These are phyloP conservation scores for Morelia viridis DNA, from an alignment of 2,797 vertebrate genomes.

Conservation along the genomic window DNA sequence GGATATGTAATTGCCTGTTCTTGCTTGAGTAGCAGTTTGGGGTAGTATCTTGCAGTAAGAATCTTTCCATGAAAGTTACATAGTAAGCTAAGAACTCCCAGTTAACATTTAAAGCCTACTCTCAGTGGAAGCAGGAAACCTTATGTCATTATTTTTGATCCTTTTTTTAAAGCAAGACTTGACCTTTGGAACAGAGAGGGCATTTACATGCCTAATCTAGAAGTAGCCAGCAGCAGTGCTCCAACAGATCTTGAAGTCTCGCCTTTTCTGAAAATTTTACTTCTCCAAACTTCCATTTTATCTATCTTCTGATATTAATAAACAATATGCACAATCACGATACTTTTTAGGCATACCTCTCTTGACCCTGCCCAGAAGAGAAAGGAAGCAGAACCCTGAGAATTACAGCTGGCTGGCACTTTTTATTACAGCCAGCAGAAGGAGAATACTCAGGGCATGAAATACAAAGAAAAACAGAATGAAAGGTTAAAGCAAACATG, in stretches of 20 bases:
- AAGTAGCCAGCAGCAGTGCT: slow-evolving; percentile 17
- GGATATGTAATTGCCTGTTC: not conserved
- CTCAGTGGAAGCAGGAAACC: slow-evolving; percentile 52
- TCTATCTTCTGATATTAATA: not conserved
- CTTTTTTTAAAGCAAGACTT: slow-evolving; percentile 8
- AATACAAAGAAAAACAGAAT: not conserved
- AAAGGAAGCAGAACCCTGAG: not conserved
- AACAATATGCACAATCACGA: not conserved
- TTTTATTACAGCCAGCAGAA: not conserved
- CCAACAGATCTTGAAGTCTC: not conserved
- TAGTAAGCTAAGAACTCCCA: slow-evolving; percentile 45
- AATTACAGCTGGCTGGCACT: not conserved
- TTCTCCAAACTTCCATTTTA: slow-evolving; percentile 20
- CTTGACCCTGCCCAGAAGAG: not conserved
- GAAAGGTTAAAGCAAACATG: not conserved
- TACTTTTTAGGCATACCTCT: not conserved
- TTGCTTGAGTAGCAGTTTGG: slow-evolving; percentile 48
- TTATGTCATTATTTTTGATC: slow-evolving; percentile 30
- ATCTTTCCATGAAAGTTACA: slow-evolving; percentile 58
- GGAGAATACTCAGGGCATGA: not conserved
- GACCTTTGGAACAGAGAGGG: slow-evolving; percentile 51
- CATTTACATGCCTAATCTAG: slow-evolving; percentile 34
- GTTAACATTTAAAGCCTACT: slow-evolving; percentile 68
- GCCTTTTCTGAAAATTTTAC: slow-evolving; percentile 26
- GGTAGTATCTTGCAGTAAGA: slow-evolving; percentile 15